phyloP scores from a whole-genome alignment of 2,888 invertebrate genomes.

The Heliconius cydno region DNA sequence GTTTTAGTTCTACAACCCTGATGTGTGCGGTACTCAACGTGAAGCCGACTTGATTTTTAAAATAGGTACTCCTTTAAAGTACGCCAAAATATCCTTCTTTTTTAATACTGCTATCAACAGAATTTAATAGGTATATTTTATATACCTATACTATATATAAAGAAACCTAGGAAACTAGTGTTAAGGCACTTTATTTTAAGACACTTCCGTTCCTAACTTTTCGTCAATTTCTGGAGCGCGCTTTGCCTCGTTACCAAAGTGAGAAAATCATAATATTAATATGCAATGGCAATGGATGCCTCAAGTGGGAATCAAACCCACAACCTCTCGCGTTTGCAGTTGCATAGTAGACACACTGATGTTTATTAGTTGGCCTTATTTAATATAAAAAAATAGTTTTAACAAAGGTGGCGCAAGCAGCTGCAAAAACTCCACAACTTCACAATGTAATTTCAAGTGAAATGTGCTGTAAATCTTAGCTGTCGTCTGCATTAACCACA shows the following conservation, averaged over 20 bases:
- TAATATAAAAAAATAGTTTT: neutral
- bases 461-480: constrained; percentile 45
- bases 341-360: neutral
- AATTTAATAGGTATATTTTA: too few relatives aligned
- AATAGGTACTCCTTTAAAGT: too few relatives aligned
- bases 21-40: too few relatives aligned
- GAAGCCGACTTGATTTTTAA: too few relatives aligned
- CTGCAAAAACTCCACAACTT: neutral
- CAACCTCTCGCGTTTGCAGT: neutral
- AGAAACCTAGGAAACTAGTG: neutral
- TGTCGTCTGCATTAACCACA: constrained; percentile 46
- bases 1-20: neutral
- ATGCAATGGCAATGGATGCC: neutral
- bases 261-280: neutral
- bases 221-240: neutral
- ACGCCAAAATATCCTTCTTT: too few relatives aligned
- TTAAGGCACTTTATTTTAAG: neutral
- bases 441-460: constrained; percentile 33
- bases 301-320: neutral
- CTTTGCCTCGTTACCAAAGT: neutral
- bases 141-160: too few relatives aligned
- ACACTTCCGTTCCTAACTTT: neutral
- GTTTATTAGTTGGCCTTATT: too few relatives aligned
- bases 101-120: too few relatives aligned
- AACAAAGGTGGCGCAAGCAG: neutral